Evolutionary conservation across 1,140 invertebrate species (phyloP).

Genomic region (Euwallacea similis): DNA sequence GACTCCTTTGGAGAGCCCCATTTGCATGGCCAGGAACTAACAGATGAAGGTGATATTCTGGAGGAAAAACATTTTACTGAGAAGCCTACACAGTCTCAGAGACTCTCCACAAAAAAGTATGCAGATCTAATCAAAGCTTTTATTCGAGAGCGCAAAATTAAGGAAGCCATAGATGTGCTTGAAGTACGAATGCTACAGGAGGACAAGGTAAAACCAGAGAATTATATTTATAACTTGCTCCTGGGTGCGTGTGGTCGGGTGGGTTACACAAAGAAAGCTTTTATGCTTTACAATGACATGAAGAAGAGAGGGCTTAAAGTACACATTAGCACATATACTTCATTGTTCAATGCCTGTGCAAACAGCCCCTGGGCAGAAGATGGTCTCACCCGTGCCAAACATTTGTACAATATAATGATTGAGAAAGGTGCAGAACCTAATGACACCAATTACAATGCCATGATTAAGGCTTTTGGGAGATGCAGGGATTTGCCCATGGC

Average conservation of each 20-base stretch:
- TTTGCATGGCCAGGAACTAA: constrained; percentile 41
- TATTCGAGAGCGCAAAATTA: constrained; percentile 63
- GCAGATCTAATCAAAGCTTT: constrained; percentile 68
- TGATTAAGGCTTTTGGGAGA: constrained; percentile 88
- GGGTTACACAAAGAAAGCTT: constrained; percentile 84
- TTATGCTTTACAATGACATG: constrained; percentile 79
- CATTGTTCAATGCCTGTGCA: constrained; percentile 85
- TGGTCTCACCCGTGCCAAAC: constrained; percentile 65
- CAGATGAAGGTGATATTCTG: constrained; percentile 58
- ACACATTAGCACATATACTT: constrained; percentile 74
- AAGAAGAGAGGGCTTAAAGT: constrained; percentile 70
- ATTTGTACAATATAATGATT: constrained; percentile 68
- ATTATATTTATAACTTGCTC: constrained; percentile 78
- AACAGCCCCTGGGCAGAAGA: constrained; percentile 70
- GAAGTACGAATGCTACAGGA: constrained; percentile 72
- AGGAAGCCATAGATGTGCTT: constrained; percentile 75
- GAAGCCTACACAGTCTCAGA: constrained; percentile 53
- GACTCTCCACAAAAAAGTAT: constrained; percentile 64
- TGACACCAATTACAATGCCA: constrained; percentile 77
- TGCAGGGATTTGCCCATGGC: constrained; percentile 75
- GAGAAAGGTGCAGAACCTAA: constrained; percentile 72
- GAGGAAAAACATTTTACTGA: constrained; percentile 60
- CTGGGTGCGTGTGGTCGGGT: constrained; percentile 76
- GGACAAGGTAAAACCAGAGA: constrained; percentile 75
- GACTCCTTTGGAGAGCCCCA: constrained; percentile 58